These are phyloP conservation scores for Tichodroma muraria DNA, from an alignment of 2,113 vertebrate species.

Conservation along the genomic window DNA sequence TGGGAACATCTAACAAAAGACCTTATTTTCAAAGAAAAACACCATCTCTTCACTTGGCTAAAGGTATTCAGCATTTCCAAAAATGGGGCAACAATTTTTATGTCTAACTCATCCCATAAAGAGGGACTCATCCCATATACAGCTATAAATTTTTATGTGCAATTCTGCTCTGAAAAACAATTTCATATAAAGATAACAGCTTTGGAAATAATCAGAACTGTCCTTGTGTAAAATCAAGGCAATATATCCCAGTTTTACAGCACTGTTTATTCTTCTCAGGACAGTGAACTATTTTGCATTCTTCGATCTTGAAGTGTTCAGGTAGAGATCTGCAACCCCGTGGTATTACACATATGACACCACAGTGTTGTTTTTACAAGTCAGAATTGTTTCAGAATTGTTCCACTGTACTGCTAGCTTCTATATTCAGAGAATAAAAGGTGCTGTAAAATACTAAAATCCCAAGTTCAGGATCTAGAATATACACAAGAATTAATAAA, in stretches of 20 bases:
- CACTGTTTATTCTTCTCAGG: neutral
- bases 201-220: neutral
- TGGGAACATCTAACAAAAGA: constrained; percentile 1
- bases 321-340: neutral
- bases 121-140: neutral
- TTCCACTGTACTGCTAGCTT: neutral
- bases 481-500: neutral
- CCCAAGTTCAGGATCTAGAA: neutral
- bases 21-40: neutral
- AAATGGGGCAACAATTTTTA: neutral
- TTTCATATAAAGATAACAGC: neutral
- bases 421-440: neutral
- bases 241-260: neutral
- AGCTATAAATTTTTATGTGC: neutral
- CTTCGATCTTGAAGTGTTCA: neutral
- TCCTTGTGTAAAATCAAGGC: neutral
- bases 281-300: neutral
- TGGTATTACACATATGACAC: neutral
- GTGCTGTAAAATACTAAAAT: neutral
- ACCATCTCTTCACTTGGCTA: neutral
- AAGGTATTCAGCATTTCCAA: neutral
- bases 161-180: neutral
- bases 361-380: neutral
- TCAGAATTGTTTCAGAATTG: neutral
- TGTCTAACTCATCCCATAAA: no score